Conservation (phyloP, 2,888 invertebrate genomes). For the Asteroscopus sphinx region DNA sequence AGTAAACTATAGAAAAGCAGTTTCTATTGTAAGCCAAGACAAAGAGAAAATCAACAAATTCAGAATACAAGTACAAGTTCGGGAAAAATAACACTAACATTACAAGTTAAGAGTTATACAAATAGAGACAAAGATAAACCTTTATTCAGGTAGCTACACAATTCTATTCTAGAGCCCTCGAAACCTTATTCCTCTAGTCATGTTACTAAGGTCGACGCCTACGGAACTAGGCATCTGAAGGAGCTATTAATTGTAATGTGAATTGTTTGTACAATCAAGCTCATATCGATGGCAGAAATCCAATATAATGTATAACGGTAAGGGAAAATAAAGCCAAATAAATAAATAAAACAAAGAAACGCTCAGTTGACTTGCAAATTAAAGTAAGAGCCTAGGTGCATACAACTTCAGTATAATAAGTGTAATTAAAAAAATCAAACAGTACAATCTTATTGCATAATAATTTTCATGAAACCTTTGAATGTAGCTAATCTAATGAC, state of each 20-base stretch:
- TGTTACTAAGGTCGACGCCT: slow-evolving; percentile 13
- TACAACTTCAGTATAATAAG: no score
- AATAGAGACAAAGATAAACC: slow-evolving; percentile 2
- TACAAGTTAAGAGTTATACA: neutral
- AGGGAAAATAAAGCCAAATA: no score
- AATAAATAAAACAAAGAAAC: no score
- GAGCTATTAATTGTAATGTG: no score
- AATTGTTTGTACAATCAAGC: no score
- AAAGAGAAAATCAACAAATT: neutral
- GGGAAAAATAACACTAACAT: neutral
- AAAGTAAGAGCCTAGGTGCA: no score
- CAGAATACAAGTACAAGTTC: neutral
- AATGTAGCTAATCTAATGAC: neutral
- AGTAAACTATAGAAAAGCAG: no score
- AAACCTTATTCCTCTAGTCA: neutral
- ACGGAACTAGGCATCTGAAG: slow-evolving; percentile 12
- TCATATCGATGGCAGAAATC: no score
- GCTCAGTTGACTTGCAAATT: no score
- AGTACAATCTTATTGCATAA: neutral
- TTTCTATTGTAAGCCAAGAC: no score
- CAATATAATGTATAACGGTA: no score
- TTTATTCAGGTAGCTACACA: neutral
- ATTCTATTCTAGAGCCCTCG: neutral
- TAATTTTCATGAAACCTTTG: neutral
- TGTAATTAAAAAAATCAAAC: no score